Percentiles rank a stretch among this genome's conserved stretches.
Evolutionary conservation across 2,113 vertebrate genomes (phyloP).

Genomic region (Delphinapterus leucas): DNA sequence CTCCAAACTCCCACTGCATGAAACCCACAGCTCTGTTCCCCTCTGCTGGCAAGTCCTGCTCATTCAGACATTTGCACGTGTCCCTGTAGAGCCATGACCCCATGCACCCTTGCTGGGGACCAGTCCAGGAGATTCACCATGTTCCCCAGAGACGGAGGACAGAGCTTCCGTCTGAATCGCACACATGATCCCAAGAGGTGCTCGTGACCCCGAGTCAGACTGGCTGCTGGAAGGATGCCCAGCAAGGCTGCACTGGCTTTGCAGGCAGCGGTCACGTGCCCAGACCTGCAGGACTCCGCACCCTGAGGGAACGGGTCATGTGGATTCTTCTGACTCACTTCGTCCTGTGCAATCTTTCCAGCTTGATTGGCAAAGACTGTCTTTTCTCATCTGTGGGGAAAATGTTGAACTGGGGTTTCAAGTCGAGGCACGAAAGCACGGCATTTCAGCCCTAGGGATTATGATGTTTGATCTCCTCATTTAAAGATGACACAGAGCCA

Average conservation of each 20-base stretch:
- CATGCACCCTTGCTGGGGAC: not conserved
- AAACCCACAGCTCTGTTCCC: not conserved
- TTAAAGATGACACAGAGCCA: not conserved
- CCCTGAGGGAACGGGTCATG: rapidly evolving
- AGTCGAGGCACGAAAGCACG: not conserved
- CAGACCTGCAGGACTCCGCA: not conserved
- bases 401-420: not conserved
- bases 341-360: not conserved
- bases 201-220: not conserved
- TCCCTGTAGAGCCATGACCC: not conserved
- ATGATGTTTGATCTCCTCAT: not conserved
- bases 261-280: not conserved
- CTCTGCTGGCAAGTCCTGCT: not conserved
- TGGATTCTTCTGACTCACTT: not conserved
- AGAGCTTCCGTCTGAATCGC: not conserved
- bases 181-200: not conserved
- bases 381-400: not conserved
- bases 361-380: not conserved
- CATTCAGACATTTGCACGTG: not conserved
- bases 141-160: not conserved
- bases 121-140: not conserved
- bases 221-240: not conserved
- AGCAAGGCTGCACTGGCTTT: not conserved
- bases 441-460: not conserved
- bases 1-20: not conserved